A percentile compares a stretch with the other conserved stretches of the same genome.
Evolutionary conservation across 2,797 vertebrate genomes (phyloP).

Genomic region (Myoxocephalus aenaeus): DNA sequence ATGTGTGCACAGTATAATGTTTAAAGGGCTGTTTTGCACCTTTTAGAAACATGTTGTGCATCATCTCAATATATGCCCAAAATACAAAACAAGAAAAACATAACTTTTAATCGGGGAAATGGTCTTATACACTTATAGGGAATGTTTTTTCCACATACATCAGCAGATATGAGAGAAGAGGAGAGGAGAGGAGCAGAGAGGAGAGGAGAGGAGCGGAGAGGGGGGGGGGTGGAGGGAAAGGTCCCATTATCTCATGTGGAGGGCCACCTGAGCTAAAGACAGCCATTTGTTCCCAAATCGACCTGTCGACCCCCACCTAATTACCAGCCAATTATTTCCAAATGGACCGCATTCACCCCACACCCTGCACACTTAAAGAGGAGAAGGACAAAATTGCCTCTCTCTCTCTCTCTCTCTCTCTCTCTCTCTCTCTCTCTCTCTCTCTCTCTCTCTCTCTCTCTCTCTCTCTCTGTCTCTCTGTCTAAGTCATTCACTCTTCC

Average conservation of each 20-base stretch:
- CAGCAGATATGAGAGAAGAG: not conserved
- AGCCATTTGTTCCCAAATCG: slow-evolving; percentile 87
- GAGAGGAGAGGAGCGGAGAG: slow-evolving; percentile 1
- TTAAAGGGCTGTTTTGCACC: not conserved
- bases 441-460: no score
- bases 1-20: not conserved
- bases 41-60: not conserved
- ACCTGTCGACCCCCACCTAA: slow-evolving; percentile 90
- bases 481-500: slow-evolving; percentile 6
- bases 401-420: slow-evolving; percentile 46
- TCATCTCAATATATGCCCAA: not conserved
- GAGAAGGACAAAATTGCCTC: slow-evolving; percentile 68
- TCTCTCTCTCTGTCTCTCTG: slow-evolving; percentile 18
- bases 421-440: slow-evolving; percentile 36
- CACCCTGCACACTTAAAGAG: slow-evolving; percentile 70
- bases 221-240: slow-evolving; percentile 61
- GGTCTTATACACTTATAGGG: not conserved
- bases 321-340: slow-evolving; percentile 92
- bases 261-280: slow-evolving; percentile 90
- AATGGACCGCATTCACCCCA: slow-evolving; percentile 81
- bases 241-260: slow-evolving; percentile 81
- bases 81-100: not conserved
- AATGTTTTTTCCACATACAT: not conserved
- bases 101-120: not conserved
- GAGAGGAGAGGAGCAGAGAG: no score